phyloP scores from a whole-genome alignment of 2,888 invertebrate species.

The Agrilus cyanescens region DNA sequence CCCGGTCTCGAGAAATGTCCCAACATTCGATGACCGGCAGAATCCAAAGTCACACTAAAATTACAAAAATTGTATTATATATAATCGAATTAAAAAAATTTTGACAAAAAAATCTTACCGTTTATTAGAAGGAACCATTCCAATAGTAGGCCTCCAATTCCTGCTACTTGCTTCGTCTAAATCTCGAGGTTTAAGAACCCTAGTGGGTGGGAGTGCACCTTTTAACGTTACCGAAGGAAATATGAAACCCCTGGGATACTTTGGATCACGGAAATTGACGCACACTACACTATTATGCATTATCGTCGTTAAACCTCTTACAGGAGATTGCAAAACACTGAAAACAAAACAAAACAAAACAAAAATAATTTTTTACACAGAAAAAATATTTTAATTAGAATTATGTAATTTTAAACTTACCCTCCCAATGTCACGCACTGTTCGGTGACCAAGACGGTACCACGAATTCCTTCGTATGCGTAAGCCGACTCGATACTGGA shows the following conservation, averaged over 20 bases:
- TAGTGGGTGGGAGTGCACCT: conserved; percentile 57
- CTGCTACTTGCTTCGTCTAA: conserved; percentile 50
- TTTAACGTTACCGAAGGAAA: conserved; percentile 64
- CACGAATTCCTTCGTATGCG: conserved; percentile 72
- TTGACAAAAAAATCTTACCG: conserved; percentile 18
- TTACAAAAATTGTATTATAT: conserved; percentile 9
- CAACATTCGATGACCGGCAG: conserved; percentile 64
- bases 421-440: conserved; percentile 57
- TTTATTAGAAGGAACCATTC: conserved; percentile 37
- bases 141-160: conserved; percentile 68
- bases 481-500: conserved; percentile 46
- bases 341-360: not conserved
- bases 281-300: conserved; percentile 49
- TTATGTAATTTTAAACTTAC: conserved; percentile 34
- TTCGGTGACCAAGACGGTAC: conserved; percentile 61
- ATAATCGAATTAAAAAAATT: not conserved
- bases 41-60: conserved; percentile 49
- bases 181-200: conserved; percentile 69
- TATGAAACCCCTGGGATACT: conserved; percentile 57
- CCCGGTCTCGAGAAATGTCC: conserved; percentile 39
- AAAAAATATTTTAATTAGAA: not conserved
- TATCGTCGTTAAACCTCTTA: conserved; percentile 53
- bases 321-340: conserved; percentile 44
- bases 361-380: not conserved
- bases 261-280: conserved; percentile 68